Conservation (phyloP, 2,888 invertebrate species). For the Cephalotes varians region DNA sequence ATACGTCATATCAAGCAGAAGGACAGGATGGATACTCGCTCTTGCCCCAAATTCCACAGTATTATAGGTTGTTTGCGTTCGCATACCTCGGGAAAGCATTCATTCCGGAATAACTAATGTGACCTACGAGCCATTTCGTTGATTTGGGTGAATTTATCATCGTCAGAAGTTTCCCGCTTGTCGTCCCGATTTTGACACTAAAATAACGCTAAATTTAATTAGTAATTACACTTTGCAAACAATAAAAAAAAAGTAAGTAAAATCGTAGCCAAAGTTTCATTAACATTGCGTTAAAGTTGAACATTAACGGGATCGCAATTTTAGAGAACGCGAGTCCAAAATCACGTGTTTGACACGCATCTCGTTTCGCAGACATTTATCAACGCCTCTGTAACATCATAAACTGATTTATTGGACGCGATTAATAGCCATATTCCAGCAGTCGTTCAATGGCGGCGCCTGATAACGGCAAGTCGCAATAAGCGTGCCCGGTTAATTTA, state of each 20-base stretch:
- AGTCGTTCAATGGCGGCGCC: conserved; percentile 17
- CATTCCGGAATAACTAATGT: background rate
- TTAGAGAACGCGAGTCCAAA: background rate
- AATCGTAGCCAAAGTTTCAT: background rate
- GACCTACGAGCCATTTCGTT: background rate
- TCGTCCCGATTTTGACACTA: background rate
- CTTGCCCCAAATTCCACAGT: conserved; percentile 67
- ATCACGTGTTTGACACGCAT: conserved; percentile 20
- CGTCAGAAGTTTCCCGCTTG: background rate
- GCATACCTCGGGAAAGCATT: background rate
- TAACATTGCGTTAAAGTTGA: background rate
- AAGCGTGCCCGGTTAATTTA: conserved; percentile 35
- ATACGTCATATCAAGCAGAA: conserved; percentile 61
- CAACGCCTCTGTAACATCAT: conserved; percentile 25
- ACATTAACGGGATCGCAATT: background rate
- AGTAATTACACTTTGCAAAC: background rate
- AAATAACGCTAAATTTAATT: background rate
- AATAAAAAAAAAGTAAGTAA: no score
- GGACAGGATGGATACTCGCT: conserved; percentile 54
- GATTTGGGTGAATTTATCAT: background rate
- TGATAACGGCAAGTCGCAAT: conserved; percentile 34
- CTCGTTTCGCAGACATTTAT: conserved; percentile 13
- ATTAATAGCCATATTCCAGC: conserved; percentile 21
- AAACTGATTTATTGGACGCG: conserved; percentile 49
- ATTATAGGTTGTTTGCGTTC: conserved; percentile 41